phyloP scores from a whole-genome alignment of 2,888 invertebrate genomes.

The Acronicta alni region DNA sequence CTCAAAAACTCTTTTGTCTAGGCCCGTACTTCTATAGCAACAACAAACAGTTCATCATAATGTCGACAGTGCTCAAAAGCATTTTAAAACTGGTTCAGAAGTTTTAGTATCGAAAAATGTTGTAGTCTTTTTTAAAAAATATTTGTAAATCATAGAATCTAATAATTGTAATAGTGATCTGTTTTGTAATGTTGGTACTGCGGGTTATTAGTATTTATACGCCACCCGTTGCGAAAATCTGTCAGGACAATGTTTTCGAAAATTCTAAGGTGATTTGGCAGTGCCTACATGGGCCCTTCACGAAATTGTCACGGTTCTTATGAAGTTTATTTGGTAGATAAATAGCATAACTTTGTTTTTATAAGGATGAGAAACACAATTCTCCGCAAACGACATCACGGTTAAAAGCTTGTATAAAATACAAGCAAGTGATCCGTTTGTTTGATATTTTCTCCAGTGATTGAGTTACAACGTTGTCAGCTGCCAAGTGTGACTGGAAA shows the following conservation, averaged over 20 bases:
- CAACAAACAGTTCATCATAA: neutral
- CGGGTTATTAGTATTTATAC: no score
- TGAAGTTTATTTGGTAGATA: slow-evolving; percentile 28
- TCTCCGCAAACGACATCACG: slow-evolving; percentile 12
- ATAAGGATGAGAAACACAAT: slow-evolving; percentile 17
- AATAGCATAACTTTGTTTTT: slow-evolving; percentile 19
- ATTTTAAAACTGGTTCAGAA: neutral
- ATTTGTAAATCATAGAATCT: no score
- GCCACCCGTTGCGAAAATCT: no score
- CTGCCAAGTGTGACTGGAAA: slow-evolving; percentile 45
- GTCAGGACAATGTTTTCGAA: no score
- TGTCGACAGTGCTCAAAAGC: neutral
- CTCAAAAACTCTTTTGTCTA: neutral
- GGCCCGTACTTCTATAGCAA: neutral
- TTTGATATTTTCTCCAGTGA: slow-evolving; percentile 46
- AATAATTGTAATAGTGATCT: no score
- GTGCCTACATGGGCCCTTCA: no score
- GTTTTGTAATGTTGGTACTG: no score
- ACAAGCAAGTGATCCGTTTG: slow-evolving; percentile 42
- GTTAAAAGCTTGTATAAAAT: slow-evolving; percentile 40
- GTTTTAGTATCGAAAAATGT: neutral
- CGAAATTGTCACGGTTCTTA: neutral
- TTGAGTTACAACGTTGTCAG: slow-evolving; percentile 47
- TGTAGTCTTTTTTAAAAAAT: neutral
- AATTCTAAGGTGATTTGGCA: no score